A percentile compares a stretch with the other conserved stretches of the same genome.
These are phyloP conservation scores for Donacobius atricapilla DNA, from an alignment of 2,113 vertebrate genomes.

Conservation along the genomic window DNA sequence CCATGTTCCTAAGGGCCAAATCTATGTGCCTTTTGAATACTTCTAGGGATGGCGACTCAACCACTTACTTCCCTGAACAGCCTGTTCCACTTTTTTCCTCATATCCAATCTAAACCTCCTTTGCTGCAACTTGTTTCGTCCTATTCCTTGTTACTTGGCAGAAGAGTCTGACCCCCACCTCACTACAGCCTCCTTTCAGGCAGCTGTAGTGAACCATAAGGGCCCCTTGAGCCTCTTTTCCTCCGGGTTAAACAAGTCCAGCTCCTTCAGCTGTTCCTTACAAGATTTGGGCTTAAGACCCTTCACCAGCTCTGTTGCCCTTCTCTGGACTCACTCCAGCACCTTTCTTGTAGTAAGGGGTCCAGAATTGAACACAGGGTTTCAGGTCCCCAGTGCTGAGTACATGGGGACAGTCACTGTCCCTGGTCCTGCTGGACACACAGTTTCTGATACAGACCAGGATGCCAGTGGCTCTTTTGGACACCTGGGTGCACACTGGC, in stretches of 20 bases:
- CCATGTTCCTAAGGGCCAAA: too few relatives aligned
- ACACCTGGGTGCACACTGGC: accelerated
- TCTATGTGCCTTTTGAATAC: not conserved
- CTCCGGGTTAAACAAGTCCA: too few relatives aligned
- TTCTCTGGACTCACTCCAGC: not conserved
- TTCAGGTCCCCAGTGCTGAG: not conserved
- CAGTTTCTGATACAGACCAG: not conserved
- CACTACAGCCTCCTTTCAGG: accelerated
- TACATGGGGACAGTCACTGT: not conserved
- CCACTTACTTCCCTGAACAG: not conserved
- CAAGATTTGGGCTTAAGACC: not conserved
- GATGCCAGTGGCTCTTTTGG: not conserved
- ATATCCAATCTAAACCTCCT: not conserved
- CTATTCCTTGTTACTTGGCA: not conserved
- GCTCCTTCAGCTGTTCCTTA: not conserved
- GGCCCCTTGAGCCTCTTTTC: not conserved
- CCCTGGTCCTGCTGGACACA: not conserved
- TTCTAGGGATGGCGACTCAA: too few relatives aligned
- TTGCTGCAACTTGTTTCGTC: not conserved
- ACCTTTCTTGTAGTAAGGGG: not conserved
- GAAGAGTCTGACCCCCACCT: not conserved
- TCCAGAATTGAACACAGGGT: not conserved
- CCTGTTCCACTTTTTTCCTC: not conserved
- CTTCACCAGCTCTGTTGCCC: not conserved
- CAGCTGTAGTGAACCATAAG: not conserved